Evolutionary conservation across 2,888 invertebrate genomes (phyloP).

Genomic region (Odontomyia ornata): DNA sequence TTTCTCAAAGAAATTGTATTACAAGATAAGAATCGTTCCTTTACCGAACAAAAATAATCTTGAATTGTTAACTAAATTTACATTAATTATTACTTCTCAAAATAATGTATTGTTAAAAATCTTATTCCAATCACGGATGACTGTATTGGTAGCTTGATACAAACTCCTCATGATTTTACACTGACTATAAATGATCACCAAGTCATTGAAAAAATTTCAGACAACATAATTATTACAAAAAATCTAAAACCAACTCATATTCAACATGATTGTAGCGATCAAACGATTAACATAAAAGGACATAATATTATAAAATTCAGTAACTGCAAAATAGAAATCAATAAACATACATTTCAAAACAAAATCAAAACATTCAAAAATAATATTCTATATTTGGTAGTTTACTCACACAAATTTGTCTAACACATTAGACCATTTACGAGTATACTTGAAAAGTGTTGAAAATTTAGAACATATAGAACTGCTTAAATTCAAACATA

Average conservation of each 20-base stretch:
- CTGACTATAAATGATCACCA: not conserved
- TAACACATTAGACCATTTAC: not conserved
- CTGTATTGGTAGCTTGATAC: not conserved
- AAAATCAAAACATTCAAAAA: not conserved
- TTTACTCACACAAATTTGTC: not conserved
- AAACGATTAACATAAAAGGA: not conserved
- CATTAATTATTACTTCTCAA: not conserved
- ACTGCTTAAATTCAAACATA: too few relatives aligned
- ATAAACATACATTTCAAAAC: not conserved
- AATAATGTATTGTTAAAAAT: not conserved
- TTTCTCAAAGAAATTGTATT: not conserved
- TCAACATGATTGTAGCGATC: conserved; percentile 13
- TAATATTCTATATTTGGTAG: not conserved
- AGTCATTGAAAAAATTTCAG: too few relatives aligned
- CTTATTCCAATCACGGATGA: not conserved
- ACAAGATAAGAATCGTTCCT: too few relatives aligned
- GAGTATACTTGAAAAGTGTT: not conserved
- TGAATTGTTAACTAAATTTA: too few relatives aligned
- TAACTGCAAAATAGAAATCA: too few relatives aligned
- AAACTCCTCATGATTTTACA: not conserved
- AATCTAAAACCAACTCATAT: not conserved
- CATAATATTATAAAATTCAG: conserved; percentile 21
- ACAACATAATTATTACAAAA: conserved; percentile 6
- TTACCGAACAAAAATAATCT: not conserved
- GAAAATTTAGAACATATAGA: too few relatives aligned